phyloP scores from a whole-genome alignment of 2,113 vertebrate genomes.

The Python bivittatus region DNA sequence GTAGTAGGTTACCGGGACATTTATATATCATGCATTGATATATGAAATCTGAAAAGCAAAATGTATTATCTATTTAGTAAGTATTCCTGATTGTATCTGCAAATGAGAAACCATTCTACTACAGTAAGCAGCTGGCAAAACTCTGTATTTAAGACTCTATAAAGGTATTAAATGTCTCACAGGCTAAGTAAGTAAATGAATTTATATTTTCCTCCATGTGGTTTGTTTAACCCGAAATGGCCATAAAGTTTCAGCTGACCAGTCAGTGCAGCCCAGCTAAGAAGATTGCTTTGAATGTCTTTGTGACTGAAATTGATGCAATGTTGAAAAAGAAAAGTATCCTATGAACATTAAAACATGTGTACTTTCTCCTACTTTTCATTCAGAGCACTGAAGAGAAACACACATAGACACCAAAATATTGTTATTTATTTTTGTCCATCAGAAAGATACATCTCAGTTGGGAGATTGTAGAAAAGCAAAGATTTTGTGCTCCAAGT shows the following conservation, averaged over 20 bases:
- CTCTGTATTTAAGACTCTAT: constrained; percentile 48
- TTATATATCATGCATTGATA: neutral
- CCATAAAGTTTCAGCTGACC: constrained; percentile 51
- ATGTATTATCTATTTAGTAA: neutral
- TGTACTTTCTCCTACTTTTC: neutral
- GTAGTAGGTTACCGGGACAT: constrained; percentile 26
- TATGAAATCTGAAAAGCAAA: constrained; percentile 18
- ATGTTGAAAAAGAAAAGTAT: neutral
- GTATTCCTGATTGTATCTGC: constrained; percentile 20
- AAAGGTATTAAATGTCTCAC: constrained; percentile 50
- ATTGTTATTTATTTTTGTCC: neutral
- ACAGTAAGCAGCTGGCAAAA: constrained; percentile 49
- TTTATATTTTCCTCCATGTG: constrained; percentile 26
- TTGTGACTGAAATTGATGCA: neutral
- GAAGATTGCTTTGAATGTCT: constrained; percentile 27
- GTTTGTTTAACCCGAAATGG: constrained; percentile 48
- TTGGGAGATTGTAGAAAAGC: constrained; percentile 6
- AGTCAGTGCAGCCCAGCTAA: constrained; percentile 17
- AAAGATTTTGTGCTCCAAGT: neutral
- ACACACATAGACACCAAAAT: constrained; percentile 1
- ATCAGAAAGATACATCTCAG: neutral
- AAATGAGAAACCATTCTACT: constrained; percentile 34
- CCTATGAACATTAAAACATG: constrained; percentile 4
- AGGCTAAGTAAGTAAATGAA: constrained; percentile 59
- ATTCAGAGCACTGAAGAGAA: neutral